Percentiles rank a stretch among this genome's conserved stretches.
Conservation (phyloP, 2,888 invertebrate genomes). For the Calameuta filiformis region DNA sequence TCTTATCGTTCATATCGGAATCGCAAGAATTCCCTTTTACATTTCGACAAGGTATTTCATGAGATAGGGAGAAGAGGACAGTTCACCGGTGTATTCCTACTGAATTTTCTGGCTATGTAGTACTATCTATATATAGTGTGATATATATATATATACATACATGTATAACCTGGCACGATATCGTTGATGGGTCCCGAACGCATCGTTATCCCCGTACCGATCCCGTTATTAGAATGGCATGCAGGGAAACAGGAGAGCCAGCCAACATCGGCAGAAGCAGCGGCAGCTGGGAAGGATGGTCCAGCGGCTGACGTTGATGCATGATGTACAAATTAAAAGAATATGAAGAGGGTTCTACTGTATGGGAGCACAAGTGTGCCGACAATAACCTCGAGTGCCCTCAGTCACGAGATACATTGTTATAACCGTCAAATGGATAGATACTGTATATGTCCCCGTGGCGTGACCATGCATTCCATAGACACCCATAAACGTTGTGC, state of each 20-base stretch:
- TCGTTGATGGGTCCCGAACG: neutral
- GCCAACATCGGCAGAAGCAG: constrained; percentile 26
- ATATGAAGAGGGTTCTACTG: constrained; percentile 7
- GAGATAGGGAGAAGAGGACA: neutral
- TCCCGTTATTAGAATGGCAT: constrained; percentile 51
- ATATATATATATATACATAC: neutral
- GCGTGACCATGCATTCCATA: neutral
- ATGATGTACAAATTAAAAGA: constrained; percentile 43
- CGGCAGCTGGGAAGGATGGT: constrained; percentile 33
- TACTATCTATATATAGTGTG: neutral
- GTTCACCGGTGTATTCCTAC: neutral
- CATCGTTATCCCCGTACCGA: constrained; percentile 11
- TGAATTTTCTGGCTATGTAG: neutral
- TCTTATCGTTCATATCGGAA: neutral
- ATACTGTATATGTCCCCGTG: neutral
- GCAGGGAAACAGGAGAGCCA: constrained; percentile 34
- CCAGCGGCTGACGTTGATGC: constrained; percentile 41
- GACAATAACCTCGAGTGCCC: constrained; percentile 17
- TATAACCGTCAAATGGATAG: neutral
- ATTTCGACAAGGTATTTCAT: neutral
- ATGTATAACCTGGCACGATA: neutral
- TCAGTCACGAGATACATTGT: constrained; percentile 8
- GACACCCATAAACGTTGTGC: neutral
- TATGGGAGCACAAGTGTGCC: constrained; percentile 13
- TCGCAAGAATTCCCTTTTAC: neutral